Conservation (phyloP, 2,113 vertebrate genomes). For the Paratilapia polleni region DNA sequence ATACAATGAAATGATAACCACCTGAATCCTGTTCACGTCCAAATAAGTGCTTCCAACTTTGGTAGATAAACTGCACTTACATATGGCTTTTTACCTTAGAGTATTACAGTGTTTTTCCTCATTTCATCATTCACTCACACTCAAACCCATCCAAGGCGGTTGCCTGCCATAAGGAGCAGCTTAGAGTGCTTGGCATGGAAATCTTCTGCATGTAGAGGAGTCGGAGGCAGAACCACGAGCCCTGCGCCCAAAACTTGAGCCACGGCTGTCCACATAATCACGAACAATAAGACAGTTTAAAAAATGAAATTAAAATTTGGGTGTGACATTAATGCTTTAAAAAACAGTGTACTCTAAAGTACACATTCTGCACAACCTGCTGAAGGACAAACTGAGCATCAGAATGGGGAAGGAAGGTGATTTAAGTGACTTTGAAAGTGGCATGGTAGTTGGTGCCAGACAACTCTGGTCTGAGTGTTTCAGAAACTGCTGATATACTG, state of each 20-base stretch:
- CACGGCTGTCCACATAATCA: background rate
- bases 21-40: background rate
- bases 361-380: too few relatives aligned
- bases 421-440: background rate
- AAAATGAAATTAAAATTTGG: background rate
- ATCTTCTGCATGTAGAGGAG: background rate
- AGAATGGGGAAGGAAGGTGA: background rate
- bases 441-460: background rate
- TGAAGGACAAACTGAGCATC: background rate
- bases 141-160: background rate
- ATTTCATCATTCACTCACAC: too few relatives aligned
- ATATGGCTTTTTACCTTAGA: too few relatives aligned
- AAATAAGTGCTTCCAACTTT: background rate
- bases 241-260: background rate
- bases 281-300: background rate
- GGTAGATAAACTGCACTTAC: too few relatives aligned
- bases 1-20: background rate
- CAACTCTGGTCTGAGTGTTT: background rate
- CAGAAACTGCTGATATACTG: background rate
- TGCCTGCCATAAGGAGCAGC: background rate
- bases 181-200: background rate
- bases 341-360: fast-evolving
- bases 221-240: background rate
- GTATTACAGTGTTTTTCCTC: too few relatives aligned
- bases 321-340: background rate